Conservation (phyloP, 2,888 invertebrate genomes). For the Andrena marginata region DNA sequence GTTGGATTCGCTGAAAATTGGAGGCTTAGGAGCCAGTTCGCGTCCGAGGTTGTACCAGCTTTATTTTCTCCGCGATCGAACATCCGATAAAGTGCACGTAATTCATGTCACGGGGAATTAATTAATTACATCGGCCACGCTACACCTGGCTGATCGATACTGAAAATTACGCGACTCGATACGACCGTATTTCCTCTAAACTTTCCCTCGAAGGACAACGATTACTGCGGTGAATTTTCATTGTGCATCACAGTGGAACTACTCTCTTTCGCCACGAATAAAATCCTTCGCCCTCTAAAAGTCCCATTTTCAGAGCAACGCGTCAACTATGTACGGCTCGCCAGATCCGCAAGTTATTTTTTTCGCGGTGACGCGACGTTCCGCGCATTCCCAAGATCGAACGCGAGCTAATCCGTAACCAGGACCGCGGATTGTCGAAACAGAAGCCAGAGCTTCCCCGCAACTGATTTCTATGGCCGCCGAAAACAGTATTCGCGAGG, state of each 20-base stretch:
- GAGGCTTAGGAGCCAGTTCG: constrained; percentile 32
- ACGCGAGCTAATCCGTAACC: background rate
- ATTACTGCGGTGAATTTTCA: background rate
- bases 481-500: constrained; percentile 6
- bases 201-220: background rate
- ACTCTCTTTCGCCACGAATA: background rate
- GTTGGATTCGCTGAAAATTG: constrained; percentile 29
- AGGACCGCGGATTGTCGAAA: constrained; percentile 6
- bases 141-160: constrained; percentile 59
- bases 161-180: constrained; percentile 59
- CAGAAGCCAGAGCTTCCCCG: background rate
- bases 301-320: too few species aligned
- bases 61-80: constrained; percentile 62
- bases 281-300: too few species aligned
- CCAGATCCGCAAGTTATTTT: background rate
- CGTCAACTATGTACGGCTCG: background rate
- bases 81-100: constrained; percentile 54
- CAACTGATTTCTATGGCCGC: background rate
- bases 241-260: background rate
- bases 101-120: constrained; percentile 63
- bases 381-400: background rate
- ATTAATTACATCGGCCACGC: constrained; percentile 68
- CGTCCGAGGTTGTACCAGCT: constrained; percentile 24
- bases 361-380: background rate
- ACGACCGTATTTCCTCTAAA: background rate